Base-by-base conservation (phyloP, 2,113 vertebrate genomes). In the Zosterops pallidus region DNA sequence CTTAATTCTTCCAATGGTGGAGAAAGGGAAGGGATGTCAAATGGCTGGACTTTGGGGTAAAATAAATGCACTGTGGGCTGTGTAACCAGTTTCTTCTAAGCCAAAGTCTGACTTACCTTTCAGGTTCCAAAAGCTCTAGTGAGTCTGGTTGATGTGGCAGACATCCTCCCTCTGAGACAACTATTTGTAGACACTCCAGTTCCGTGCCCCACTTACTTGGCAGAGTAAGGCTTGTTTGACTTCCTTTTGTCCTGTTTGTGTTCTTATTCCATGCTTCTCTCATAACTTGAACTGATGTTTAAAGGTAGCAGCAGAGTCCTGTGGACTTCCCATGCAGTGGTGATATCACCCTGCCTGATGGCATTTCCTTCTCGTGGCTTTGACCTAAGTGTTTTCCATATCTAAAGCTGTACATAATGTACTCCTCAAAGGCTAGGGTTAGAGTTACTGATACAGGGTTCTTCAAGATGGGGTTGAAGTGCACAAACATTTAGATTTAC, bases 91-190 rank as follows among this genome's bases (percentile, higher is more conserved):
- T 90, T 39, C 44, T 92, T 77, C 12, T 35, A 91, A 70, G 23
- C 50, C 57, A 13, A 88, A 62, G 8, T 83, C 55, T 60, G 41
- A 26, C 59, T 89, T 80, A 28, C 56, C 29, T 82, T 91, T 42
- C 91, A 99, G 99, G 98, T 99, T 47, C 99, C 99, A 13, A 98
- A 97, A 94, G 98, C 98, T 24, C 80, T 99, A 28, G 99, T 99
- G 86, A 99, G 98, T 84, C 97, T 99, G 29, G 98, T 99, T 39
- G 98, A 99, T 74, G 91, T 99, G 91, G 78, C 98, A 52, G 64
- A 98, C 84, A 64, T 98, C 49, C 44, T 96, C 4, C 75, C 98
- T 7, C n/a, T 99, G 72, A 98, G 99, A 13, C 96, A 97, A 28
- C 67, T 99, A 67, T 98, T 99, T 94, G 92, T 95, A 83, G 96